Conservation (phyloP, 2,113 vertebrate genomes). For the Symphodus melops region DNA sequence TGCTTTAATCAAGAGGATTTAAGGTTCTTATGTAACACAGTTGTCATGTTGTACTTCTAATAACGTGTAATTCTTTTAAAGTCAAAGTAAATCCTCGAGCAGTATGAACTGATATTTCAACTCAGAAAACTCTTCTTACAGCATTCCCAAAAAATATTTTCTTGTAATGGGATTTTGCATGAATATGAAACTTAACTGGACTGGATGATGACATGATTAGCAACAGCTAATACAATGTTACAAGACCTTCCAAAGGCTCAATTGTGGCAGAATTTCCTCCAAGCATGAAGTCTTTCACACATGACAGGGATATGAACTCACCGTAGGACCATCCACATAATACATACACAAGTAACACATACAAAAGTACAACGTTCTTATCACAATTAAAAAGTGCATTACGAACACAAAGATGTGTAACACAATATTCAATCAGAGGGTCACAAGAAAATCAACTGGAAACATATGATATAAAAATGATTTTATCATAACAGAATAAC, state of each 20-base stretch:
- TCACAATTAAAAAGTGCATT: background rate
- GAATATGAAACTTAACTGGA: background rate
- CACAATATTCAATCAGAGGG: background rate
- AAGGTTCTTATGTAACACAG: no score
- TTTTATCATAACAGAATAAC: background rate
- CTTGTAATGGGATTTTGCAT: background rate
- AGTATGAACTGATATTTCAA: background rate
- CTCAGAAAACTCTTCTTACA: background rate
- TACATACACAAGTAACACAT: no score
- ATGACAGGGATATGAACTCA: background rate
- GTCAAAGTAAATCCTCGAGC: background rate
- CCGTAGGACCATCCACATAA: background rate
- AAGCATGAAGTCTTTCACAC: background rate
- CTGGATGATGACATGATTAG: background rate
- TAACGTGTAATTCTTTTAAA: background rate
- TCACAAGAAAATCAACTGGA: background rate
- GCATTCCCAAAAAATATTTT: background rate
- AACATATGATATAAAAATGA: background rate
- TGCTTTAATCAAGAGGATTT: no score
- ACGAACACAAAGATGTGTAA: background rate
- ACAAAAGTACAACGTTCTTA: background rate
- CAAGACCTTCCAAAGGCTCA: no score
- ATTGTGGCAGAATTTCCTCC: background rate
- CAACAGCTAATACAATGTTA: no score
- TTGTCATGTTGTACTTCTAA: no score